Percentiles rank a stretch among this genome's conserved stretches.
phyloP scores from a whole-genome alignment of 2,888 invertebrate species.

The Diabrotica balteata region DNA sequence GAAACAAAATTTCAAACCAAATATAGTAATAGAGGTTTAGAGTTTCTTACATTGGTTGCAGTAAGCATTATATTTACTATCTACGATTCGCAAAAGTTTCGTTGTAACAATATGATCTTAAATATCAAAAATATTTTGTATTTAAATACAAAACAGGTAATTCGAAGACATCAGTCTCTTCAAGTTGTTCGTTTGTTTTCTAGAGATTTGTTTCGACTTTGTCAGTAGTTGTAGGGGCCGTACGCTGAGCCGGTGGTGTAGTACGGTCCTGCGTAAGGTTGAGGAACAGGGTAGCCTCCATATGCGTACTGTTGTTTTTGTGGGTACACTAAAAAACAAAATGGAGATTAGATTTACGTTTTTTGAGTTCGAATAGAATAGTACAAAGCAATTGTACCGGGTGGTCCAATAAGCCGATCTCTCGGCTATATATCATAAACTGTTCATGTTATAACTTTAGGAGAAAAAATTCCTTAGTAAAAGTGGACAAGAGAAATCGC shows the following conservation, averaged over 20 bases:
- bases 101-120: background rate
- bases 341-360: no score
- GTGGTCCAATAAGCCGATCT: no score
- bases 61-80: background rate
- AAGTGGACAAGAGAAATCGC: no score
- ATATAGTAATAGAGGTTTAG: background rate
- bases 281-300: slow-evolving; percentile 81
- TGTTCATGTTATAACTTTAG: no score
- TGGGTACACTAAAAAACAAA: slow-evolving; percentile 79
- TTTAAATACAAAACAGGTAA: slow-evolving; percentile 15
- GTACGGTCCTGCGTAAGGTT: slow-evolving; percentile 85
- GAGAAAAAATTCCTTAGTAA: no score
- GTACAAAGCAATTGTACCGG: no score
- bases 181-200: slow-evolving; percentile 25
- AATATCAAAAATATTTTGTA: slow-evolving; percentile 4
- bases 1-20: background rate
- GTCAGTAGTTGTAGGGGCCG: slow-evolving; percentile 91
- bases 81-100: no score
- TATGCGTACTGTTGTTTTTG: slow-evolving; percentile 94
- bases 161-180: slow-evolving; percentile 35
- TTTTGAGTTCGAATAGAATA: no score
- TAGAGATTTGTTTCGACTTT: slow-evolving; percentile 3
- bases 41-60: background rate
- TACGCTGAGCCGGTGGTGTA: slow-evolving; percentile 91
- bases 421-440: no score